Conservation (phyloP, 2,888 invertebrate species). For the Drosophila histrio region DNA sequence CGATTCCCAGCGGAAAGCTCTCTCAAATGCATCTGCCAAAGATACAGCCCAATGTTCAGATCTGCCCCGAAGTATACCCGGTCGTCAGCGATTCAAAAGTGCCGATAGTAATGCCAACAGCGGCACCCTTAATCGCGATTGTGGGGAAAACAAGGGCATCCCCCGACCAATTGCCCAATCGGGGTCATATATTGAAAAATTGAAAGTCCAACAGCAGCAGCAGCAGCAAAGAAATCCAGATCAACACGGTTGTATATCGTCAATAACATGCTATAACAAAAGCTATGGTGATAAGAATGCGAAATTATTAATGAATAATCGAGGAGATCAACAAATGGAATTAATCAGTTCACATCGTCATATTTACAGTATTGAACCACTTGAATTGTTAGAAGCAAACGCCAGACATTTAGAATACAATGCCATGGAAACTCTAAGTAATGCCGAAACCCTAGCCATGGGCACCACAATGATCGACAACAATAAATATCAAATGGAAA, state of each 20-base stretch:
- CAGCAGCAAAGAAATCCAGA: conserved; percentile 9
- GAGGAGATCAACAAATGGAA: conserved; percentile 37
- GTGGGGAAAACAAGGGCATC: conserved; percentile 62
- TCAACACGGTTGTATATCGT: conserved; percentile 20
- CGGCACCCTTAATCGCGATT: conserved; percentile 66
- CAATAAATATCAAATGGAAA: conserved; percentile 55
- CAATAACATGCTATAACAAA: conserved; percentile 74
- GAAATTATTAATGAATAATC: conserved; percentile 17
- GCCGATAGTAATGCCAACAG: conserved; percentile 77
- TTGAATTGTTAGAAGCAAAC: conserved; percentile 73
- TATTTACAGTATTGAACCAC: conserved; percentile 78
- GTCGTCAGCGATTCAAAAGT: conserved; percentile 71
- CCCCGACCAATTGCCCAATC: conserved; percentile 79
- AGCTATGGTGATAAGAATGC: conserved; percentile 75
- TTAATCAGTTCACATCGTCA: conserved; percentile 66
- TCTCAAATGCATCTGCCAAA: conserved; percentile 73
- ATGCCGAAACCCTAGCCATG: conserved; percentile 81
- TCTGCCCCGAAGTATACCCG: conserved; percentile 80
- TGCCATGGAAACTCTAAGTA: conserved; percentile 81
- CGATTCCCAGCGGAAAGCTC: conserved; percentile 75
- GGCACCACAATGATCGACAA: conserved; percentile 76
- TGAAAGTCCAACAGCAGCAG: conserved; percentile 60
- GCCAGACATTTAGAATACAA: conserved; percentile 76
- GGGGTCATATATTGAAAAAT: conserved; percentile 82
- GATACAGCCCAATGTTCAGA: conserved; percentile 80